These are phyloP conservation scores for Drosophila melanosoma DNA, from an alignment of 2,888 invertebrate genomes.

Conservation along the genomic window DNA sequence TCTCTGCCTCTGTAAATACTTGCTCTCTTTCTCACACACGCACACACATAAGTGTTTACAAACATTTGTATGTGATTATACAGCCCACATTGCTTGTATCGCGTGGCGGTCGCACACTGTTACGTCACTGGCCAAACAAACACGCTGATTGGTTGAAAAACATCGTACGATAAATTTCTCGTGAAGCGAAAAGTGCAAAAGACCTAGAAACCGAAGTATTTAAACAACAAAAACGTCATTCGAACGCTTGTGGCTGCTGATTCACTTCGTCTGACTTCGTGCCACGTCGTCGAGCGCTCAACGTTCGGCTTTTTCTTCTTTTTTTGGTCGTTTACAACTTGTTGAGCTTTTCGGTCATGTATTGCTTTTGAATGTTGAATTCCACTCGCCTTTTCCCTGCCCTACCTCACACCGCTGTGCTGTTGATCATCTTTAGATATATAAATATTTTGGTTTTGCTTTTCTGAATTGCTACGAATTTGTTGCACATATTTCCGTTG, in stretches of 20 bases:
- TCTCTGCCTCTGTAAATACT: slow-evolving; percentile 4
- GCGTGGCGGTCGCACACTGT: slow-evolving; percentile 69
- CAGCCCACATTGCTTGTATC: slow-evolving; percentile 57
- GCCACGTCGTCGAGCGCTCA: slow-evolving; percentile 66
- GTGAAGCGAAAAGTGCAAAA: slow-evolving; percentile 68
- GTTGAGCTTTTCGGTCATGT: slow-evolving; percentile 58
- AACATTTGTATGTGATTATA: slow-evolving; percentile 24
- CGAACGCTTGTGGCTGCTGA: slow-evolving; percentile 42
- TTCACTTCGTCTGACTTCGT: slow-evolving; percentile 66
- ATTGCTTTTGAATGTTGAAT: slow-evolving; percentile 39
- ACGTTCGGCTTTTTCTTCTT: slow-evolving; percentile 15
- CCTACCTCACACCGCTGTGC: background rate
- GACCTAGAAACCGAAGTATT: slow-evolving; percentile 72
- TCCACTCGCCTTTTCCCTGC: background rate
- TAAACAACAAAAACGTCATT: slow-evolving; percentile 48
- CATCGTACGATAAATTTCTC: slow-evolving; percentile 84
- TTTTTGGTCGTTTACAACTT: slow-evolving; percentile 52
- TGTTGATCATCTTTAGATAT: slow-evolving; percentile 24
- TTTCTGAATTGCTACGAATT: slow-evolving; percentile 8
- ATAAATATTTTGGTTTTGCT: slow-evolving; percentile 32
- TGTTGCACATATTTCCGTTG: slow-evolving; percentile 34
- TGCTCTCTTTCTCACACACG: slow-evolving; percentile 3
- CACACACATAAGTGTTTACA: slow-evolving; percentile 9
- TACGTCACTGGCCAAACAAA: slow-evolving; percentile 83
- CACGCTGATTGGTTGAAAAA: slow-evolving; percentile 83